These are phyloP conservation scores for Gila orcuttii DNA, from an alignment of 2,113 vertebrate genomes.

Conservation along the genomic window DNA sequence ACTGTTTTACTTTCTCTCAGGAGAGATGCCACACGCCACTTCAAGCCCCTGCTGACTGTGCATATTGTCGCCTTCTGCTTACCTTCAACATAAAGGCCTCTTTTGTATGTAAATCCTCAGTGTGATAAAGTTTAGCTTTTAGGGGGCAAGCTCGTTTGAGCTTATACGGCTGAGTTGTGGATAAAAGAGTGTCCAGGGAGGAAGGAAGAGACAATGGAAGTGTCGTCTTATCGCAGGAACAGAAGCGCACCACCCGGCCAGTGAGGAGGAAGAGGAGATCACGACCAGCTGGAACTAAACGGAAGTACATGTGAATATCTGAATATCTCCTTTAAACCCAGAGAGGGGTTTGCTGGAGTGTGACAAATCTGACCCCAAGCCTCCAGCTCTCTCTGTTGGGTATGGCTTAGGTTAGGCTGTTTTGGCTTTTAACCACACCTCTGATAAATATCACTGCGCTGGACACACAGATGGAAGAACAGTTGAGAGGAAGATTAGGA, in stretches of 20 bases:
- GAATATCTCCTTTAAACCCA: slow-evolving; percentile 1
- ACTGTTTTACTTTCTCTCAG: slow-evolving; percentile 24
- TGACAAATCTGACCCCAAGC: slow-evolving; percentile 67
- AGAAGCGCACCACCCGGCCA: background rate
- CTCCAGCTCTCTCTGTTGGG: slow-evolving; percentile 48
- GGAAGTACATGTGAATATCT: slow-evolving; percentile 9
- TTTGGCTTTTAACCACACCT: slow-evolving; percentile 48
- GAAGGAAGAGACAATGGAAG: slow-evolving; percentile 20
- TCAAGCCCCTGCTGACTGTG: slow-evolving; percentile 17
- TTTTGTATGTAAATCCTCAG: slow-evolving; percentile 46
- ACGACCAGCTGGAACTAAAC: background rate
- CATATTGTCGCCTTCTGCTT: slow-evolving; percentile 13
- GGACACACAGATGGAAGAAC: slow-evolving; percentile 60
- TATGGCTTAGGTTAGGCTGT: slow-evolving; percentile 54
- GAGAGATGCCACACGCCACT: slow-evolving; percentile 11
- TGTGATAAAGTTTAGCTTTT: slow-evolving; percentile 31
- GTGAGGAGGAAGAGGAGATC: slow-evolving; percentile 20
- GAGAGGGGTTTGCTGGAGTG: slow-evolving; percentile 40
- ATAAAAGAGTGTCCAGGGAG: slow-evolving; percentile 19
- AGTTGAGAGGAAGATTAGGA: background rate
- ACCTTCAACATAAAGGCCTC: slow-evolving; percentile 7
- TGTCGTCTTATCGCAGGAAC: slow-evolving; percentile 20
- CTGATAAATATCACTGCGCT: slow-evolving; percentile 68
- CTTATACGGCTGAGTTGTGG: slow-evolving; percentile 23
- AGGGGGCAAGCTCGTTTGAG: background rate